Evolutionary conservation across 2,888 invertebrate species (phyloP), one percentile per base, ranked within the genome.

Genomic region (Orthonevra nobilis): DNA sequence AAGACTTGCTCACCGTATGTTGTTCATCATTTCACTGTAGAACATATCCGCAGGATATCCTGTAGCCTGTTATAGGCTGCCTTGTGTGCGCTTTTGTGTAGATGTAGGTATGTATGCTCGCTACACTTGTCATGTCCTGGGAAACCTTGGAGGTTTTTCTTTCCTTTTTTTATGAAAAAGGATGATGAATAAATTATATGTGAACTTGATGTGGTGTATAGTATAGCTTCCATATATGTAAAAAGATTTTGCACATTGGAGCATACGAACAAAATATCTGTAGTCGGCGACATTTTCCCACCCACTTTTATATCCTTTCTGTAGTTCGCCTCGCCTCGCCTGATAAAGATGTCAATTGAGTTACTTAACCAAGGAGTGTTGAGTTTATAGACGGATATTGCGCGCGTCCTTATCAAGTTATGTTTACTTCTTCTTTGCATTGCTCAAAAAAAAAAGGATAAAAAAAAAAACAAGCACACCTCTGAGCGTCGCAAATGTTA

Each of bases 101-200:
- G n/a, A 23, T 28, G 9, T 20, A 3, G 26, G 32, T 23, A 7
- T 26, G 46, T 46, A 34, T 44, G 12, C 9, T 19, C 19, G 28
- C 23, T 61, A 34, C 19, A n/a, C 28, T 2, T 2, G 7, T 42
- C 32, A 20, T 28, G 44, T 44, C 34, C 30, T 20, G 23, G 44
- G 32, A 42, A 28, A 23, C 58, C 42, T 20, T 32, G 42, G 34
- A 34, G 50, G 28, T 20, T 26, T 50, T 50, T 40, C 15, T 44
- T 19, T 42, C 5, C 10, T 23, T 60, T 15, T 68, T 54, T 56
- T 56, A 69, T 58, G 69, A 56, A 56, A 50, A 56, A 42, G 69
- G 64, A 72, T 66, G 72, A 70, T 77, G 77, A 77, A 77, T 77
- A 77, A 64, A 77, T 77, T 77, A 72, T 60, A 19, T 72, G 72